A percentile compares a stretch with the other conserved stretches of the same genome.
These are phyloP conservation scores for Microctenopoma stevenorrisi DNA, from an alignment of 2,797 vertebrate genomes.

Conservation along the genomic window DNA sequence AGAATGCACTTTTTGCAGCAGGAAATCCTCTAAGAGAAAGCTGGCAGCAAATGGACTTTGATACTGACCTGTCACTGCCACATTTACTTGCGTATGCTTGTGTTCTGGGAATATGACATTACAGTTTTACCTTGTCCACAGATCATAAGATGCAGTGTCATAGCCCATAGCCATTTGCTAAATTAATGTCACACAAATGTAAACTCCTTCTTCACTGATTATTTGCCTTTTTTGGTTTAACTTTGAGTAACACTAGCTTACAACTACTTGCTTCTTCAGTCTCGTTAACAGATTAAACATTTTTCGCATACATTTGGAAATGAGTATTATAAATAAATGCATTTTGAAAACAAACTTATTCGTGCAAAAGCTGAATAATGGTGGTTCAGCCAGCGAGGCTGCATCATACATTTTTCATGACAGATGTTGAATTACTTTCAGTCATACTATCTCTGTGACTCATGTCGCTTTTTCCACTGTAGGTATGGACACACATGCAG, in stretches of 20 bases:
- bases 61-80: slow-evolving; percentile 32
- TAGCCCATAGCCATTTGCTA: slow-evolving; percentile 1
- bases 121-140: slow-evolving; percentile 19
- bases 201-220: too few species aligned
- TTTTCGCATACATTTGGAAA: neutral
- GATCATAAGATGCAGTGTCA: slow-evolving; percentile 26
- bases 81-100: neutral
- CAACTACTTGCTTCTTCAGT: neutral
- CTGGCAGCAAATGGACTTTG: slow-evolving; percentile 14
- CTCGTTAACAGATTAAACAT: neutral
- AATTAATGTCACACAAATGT: neutral
- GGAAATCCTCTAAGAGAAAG: slow-evolving; percentile 46
- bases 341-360: neutral
- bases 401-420: slow-evolving; percentile 19
- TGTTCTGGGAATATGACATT: slow-evolving; percentile 23
- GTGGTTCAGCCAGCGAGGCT: neutral
- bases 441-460: slow-evolving; percentile 46
- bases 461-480: slow-evolving; percentile 54
- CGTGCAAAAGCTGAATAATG: neutral
- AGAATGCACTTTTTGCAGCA: slow-evolving; percentile 15
- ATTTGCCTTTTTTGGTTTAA: slow-evolving; percentile 17
- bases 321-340: neutral
- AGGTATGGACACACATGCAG: slow-evolving; percentile 69
- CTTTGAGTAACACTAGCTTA: neutral
- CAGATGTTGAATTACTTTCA: slow-evolving; percentile 15